Conservation (phyloP, 2,888 invertebrate species). For the Drosophila kuntzei region DNA sequence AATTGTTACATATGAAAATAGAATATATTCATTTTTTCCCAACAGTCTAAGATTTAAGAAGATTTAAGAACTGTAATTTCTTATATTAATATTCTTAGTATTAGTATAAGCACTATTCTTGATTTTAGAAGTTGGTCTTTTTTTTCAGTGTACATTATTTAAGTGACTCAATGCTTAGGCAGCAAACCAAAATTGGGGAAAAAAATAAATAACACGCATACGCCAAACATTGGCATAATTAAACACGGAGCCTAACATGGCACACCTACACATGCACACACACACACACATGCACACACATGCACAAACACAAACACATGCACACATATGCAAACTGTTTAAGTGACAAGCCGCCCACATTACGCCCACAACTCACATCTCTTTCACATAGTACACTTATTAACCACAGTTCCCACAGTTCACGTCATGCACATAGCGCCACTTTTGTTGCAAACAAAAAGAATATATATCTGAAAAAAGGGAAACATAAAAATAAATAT, state of each 20-base stretch:
- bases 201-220: conserved; percentile 60
- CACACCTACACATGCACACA: conserved; percentile 30
- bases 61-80: no score
- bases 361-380: conserved; percentile 35
- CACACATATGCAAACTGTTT: conserved; percentile 16
- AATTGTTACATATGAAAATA: no score
- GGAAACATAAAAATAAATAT: background rate
- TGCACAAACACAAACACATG: background rate
- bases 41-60: no score
- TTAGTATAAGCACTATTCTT: no score
- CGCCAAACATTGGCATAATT: conserved; percentile 67
- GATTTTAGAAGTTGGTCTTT: no score
- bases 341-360: conserved; percentile 44
- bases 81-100: no score
- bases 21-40: no score
- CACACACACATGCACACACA: conserved; percentile 13
- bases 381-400: conserved; percentile 19
- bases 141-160: conserved; percentile 46
- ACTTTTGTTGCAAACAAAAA: conserved; percentile 48
- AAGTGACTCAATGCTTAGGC: conserved; percentile 60
- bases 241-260: conserved; percentile 55
- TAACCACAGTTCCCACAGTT: conserved; percentile 50
- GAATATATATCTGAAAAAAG: background rate
- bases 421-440: conserved; percentile 73
- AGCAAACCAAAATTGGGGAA: conserved; percentile 18